Base-by-base conservation (phyloP, 2,888 invertebrate genomes). In the Theretra japonica region DNA sequence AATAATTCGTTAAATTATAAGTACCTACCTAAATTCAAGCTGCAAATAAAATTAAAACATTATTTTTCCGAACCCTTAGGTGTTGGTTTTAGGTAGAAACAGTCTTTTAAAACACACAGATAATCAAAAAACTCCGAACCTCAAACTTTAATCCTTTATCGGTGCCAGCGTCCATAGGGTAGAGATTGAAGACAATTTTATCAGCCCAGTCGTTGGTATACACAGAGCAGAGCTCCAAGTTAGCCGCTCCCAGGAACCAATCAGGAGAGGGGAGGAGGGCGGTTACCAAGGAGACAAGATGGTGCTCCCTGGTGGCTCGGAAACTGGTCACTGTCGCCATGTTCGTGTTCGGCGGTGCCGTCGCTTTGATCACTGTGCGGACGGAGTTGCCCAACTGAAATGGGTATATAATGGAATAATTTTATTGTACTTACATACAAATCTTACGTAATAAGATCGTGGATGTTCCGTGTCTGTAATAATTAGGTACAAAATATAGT, bases 101-200 rank as follows among this genome's bases (percentile, higher is more conserved):
- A 33, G 33, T 33, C 15, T n/a, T n/a, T n/a, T n/a, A 53, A 17
- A n/a, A 53, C 17, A 19, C 19, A 19, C 41, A 41, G 62, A 69
- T 65, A 21, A 19, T 68, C 17, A 68, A 68, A 25, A 62, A 72
- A 30, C 58, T 70, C 41, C 88, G 91, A 86, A 97, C 97, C 96
- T 97, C 97, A 85, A 99, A 99, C 8, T 97, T 96, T 28, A 97
- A 95, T 0, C 99, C 99, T 82, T 96, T 96, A 83, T 99, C 99
- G 0, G 99, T 99, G 0, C 99, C 99, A 62, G 99, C 99, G 90
- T 99, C 99, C 93, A 97, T 97, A 0, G 99, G 99, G 85, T 97
- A 98, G 19, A 99, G 94, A 90, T 99, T 98, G 56, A 99, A 95
- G 5, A 95, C 96, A 73, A 97, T 92, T 72, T 96, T 96, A 68